Conservation (phyloP, 30 jellyfish, hydroid and myxozoan species). For the Phacellophora camtschatica region DNA sequence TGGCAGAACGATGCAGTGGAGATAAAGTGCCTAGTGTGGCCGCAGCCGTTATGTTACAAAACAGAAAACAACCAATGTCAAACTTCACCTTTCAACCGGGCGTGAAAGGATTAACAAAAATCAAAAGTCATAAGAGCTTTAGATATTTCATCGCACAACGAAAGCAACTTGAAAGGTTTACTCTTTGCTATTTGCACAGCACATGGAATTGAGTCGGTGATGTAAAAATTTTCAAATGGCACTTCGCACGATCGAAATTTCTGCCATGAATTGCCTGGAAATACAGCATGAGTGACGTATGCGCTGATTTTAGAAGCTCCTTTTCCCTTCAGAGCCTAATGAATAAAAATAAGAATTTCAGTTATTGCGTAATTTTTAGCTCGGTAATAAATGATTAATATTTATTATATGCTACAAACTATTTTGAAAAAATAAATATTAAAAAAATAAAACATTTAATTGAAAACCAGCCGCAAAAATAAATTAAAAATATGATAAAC, state of each 20-base stretch:
- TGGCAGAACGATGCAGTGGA: too few relatives aligned
- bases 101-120: slow-evolving; percentile 4
- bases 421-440: too few relatives aligned
- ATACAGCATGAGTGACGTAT: slow-evolving; percentile 88
- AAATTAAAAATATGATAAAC: too few relatives aligned
- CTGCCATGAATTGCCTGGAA: slow-evolving; percentile 94
- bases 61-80: too few relatives aligned
- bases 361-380: too few relatives aligned
- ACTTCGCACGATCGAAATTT: slow-evolving; percentile 49
- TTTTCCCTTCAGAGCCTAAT: slow-evolving; percentile 60
- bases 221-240: slow-evolving; percentile 73
- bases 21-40: too few relatives aligned
- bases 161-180: slow-evolving; percentile 69
- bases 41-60: too few relatives aligned
- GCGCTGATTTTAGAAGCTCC: slow-evolving; percentile 91
- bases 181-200: slow-evolving; percentile 74
- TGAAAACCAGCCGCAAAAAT: too few relatives aligned
- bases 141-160: slow-evolving; percentile 80
- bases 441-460: too few relatives aligned
- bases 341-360: neutral
- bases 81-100: too few relatives aligned
- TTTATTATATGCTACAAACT: too few relatives aligned
- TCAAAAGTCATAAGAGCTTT: slow-evolving; percentile 80
- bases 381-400: too few relatives aligned
- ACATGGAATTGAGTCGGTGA: slow-evolving; percentile 95